Conservation (phyloP, 2,797 vertebrate genomes). For the Girardinus metallicus region DNA sequence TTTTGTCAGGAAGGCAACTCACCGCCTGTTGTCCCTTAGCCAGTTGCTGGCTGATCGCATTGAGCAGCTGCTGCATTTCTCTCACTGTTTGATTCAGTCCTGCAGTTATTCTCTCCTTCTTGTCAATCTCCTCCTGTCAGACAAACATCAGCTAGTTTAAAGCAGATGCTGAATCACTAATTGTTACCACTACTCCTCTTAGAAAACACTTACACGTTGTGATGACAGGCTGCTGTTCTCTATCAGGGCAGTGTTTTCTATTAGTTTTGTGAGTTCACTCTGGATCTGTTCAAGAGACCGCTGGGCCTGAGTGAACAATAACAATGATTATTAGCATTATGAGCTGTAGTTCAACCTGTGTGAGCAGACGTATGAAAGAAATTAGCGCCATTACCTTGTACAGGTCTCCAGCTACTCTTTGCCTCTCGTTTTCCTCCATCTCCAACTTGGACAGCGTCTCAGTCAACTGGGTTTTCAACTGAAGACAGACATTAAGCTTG, state of each 20-base stretch:
- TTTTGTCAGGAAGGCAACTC: conserved; percentile 25
- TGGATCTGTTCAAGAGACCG: conserved; percentile 93
- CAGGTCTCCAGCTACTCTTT: conserved; percentile 91
- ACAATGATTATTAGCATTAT: conserved; percentile 1
- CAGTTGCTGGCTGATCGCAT: conserved; percentile 89
- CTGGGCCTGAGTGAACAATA: conserved; percentile 84
- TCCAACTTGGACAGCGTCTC: conserved; percentile 90
- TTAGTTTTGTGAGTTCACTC: conserved; percentile 89
- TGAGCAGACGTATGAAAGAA: not conserved
- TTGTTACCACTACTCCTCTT: not conserved
- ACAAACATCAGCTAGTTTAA: conserved; percentile 24
- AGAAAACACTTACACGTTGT: conserved; percentile 81
- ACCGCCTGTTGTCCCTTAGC: conserved; percentile 87
- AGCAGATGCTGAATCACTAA: not conserved
- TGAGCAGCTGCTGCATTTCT: conserved; percentile 92
- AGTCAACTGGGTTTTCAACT: conserved; percentile 94
- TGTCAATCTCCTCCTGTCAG: conserved; percentile 87
- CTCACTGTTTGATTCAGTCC: conserved; percentile 91
- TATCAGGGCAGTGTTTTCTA: conserved; percentile 86
- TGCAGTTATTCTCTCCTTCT: conserved; percentile 86
- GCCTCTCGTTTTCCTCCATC: conserved; percentile 88
- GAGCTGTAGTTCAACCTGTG: not conserved
- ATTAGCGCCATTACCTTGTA: conserved; percentile 59
- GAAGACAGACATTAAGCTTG: conserved; percentile 61
- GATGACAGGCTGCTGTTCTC: conserved; percentile 89